These are phyloP conservation scores for Thereuonema tuberculata DNA, from an alignment of 1,140 invertebrate genomes.

Conservation along the genomic window DNA sequence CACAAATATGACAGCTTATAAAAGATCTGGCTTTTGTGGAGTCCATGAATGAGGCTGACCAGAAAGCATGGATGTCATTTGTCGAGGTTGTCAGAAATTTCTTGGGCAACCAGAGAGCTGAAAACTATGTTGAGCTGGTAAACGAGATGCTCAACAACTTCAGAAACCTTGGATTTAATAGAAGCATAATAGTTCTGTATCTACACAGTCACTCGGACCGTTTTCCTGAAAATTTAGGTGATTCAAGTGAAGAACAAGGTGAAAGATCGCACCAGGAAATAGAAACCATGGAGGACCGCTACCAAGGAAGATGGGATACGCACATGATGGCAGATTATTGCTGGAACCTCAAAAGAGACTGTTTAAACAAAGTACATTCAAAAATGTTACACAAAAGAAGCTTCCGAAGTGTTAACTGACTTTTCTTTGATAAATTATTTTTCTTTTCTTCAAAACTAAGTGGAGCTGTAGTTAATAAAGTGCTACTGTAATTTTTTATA, in stretches of 20 bases:
- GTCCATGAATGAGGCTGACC: too few relatives aligned
- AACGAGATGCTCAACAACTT: slow-evolving; percentile 15
- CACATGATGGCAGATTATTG: slow-evolving; percentile 20
- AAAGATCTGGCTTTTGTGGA: too few relatives aligned
- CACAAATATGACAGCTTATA: too few relatives aligned
- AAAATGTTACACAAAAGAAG: background rate
- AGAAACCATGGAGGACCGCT: slow-evolving; percentile 17
- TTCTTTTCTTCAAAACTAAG: too few relatives aligned
- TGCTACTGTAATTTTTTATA: too few relatives aligned
- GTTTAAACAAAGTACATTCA: background rate
- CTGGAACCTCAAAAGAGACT: slow-evolving; percentile 8
- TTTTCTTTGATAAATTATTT: too few relatives aligned
- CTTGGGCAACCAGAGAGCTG: too few relatives aligned
- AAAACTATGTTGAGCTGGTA: slow-evolving; percentile 17
- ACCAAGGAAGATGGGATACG: slow-evolving; percentile 19
- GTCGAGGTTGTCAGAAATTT: too few relatives aligned
- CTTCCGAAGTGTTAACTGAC: background rate
- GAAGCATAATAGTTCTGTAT: slow-evolving; percentile 13
- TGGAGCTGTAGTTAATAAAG: too few relatives aligned
- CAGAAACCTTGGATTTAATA: slow-evolving; percentile 15
- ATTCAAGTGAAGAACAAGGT: slow-evolving; percentile 21
- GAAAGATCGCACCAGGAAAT: slow-evolving; percentile 31
- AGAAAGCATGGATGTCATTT: too few relatives aligned
- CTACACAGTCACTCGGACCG: slow-evolving; percentile 3
- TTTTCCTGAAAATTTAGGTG: slow-evolving; percentile 16